Conservation (phyloP, 2,113 vertebrate species). For the Leucoraja erinaceus region DNA sequence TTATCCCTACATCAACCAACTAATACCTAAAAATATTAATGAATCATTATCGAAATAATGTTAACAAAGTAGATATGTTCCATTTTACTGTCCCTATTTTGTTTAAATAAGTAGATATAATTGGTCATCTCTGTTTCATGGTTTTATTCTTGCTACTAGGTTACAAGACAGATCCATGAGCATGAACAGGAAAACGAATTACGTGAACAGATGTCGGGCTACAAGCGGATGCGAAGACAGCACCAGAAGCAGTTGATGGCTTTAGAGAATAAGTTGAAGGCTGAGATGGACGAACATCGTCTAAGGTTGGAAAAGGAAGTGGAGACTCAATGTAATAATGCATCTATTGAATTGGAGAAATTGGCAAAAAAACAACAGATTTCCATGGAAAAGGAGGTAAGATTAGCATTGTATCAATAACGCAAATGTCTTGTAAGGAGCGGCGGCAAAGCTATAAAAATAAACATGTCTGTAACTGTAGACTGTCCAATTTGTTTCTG, state of each 20-base stretch:
- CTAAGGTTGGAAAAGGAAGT: slow-evolving; percentile 98
- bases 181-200: slow-evolving; percentile 99
- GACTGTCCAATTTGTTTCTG: no score
- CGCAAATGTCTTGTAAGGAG: not conserved
- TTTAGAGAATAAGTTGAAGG: slow-evolving; percentile 98
- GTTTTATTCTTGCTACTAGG: slow-evolving; percentile 53
- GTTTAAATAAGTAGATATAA: not conserved
- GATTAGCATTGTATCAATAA: slow-evolving; percentile 32
- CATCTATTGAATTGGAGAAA: slow-evolving; percentile 98
- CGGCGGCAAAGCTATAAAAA: not conserved
- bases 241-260: slow-evolving; percentile 99
- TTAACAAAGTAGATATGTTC: not conserved
- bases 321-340: slow-evolving; percentile 97
- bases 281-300: slow-evolving; percentile 98
- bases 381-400: slow-evolving; percentile 93
- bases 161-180: slow-evolving; percentile 98
- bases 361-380: slow-evolving; percentile 91
- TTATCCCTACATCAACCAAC: no score
- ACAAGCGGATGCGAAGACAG: slow-evolving; percentile 99
- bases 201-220: slow-evolving; percentile 99
- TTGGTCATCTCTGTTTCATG: not conserved
- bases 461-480: not conserved
- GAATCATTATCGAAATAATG: not conserved
- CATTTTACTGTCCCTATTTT: not conserved
- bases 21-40: no score